Base-by-base conservation (phyloP, 2,888 invertebrate genomes). In the Camptogramma bilineatum region DNA sequence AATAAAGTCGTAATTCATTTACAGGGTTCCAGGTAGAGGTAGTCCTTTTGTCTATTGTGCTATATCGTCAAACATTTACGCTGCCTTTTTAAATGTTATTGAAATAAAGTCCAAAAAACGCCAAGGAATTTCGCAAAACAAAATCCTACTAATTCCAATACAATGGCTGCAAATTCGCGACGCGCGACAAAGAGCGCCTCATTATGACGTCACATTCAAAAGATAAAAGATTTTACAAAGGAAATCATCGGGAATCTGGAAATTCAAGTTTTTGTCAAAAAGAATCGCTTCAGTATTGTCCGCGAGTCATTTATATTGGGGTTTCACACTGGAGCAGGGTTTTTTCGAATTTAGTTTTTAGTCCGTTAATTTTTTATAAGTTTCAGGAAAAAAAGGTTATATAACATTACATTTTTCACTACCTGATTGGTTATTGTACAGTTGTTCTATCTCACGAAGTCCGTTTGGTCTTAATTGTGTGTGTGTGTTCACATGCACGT, bases 171-270 rank as follows among this genome's bases (percentile, higher is more conserved):
- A 66, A 68, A 68, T 69, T 68, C 48, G 57, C 66, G 64, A 57
- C 52, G 69, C 21, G 54, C 64, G 48, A 71, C 72, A 71, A 70
- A 70, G 54, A 57, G 50, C 73, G 72, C 69, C 80, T 85, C 85
- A 82, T 85, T 84, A 85, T 81, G 72, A 73, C 76, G 76, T 82
- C 79, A 76, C 80, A 79, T 84, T 82, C 73, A 78, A 78, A 80
- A 81, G 76, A 83, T 80, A 84, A 83, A 84, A 81, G 80, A 77
- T 74, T 74, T 77, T 78, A 76, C 71, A 78, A 80, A 76, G 74
- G 76, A 77, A 81, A 80, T 81, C 80, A 82, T 80, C 74, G 73
- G 68, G 68, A 78, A 77, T 74, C 73, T 69, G 72, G 64, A 68
- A 70, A 57, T 67, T 75, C 72, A 69, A 72, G 75, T 74, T 71